Evolutionary conservation across 2,888 invertebrate species (phyloP).

Genomic region (Pammene fasciana): DNA sequence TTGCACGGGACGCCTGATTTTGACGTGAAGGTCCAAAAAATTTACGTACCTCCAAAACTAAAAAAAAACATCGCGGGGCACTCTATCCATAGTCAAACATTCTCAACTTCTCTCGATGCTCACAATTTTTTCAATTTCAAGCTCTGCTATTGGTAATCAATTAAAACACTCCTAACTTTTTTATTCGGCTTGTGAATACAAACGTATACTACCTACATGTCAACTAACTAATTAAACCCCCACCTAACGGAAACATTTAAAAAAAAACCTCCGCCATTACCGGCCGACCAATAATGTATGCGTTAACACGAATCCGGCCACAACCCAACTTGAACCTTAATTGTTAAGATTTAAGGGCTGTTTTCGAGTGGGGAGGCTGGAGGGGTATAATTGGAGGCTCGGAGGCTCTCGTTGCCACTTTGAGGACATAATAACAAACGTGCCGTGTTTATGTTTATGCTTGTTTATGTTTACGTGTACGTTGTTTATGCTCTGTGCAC

Average conservation of each 20-base stretch:
- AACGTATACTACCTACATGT: background rate
- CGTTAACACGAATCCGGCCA: conserved; percentile 22
- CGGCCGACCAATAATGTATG: conserved; percentile 37
- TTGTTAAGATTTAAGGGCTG: background rate
- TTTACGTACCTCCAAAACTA: no score
- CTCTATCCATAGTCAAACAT: no score
- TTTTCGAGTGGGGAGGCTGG: conserved; percentile 5
- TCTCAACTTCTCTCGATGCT: no score
- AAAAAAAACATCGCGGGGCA: no score
- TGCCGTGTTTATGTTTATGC: conserved; percentile 25
- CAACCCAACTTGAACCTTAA: conserved; percentile 15
- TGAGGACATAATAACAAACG: conserved; percentile 37
- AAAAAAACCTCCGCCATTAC: conserved; percentile 39
- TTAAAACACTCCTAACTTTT: background rate
- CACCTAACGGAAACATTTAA: conserved; percentile 39
- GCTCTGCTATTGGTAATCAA: no score
- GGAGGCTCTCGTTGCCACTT: conserved; percentile 42
- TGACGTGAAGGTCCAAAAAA: no score
- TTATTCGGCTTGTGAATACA: background rate
- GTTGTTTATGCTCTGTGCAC: conserved; percentile 17
- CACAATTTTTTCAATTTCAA: no score
- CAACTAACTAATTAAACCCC: conserved; percentile 32
- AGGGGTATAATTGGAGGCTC: conserved; percentile 32
- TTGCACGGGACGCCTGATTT: no score
- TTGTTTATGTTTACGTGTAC: conserved; percentile 23